phyloP scores from a whole-genome alignment of 2,888 invertebrate genomes.

The Electrophaes corylata region DNA sequence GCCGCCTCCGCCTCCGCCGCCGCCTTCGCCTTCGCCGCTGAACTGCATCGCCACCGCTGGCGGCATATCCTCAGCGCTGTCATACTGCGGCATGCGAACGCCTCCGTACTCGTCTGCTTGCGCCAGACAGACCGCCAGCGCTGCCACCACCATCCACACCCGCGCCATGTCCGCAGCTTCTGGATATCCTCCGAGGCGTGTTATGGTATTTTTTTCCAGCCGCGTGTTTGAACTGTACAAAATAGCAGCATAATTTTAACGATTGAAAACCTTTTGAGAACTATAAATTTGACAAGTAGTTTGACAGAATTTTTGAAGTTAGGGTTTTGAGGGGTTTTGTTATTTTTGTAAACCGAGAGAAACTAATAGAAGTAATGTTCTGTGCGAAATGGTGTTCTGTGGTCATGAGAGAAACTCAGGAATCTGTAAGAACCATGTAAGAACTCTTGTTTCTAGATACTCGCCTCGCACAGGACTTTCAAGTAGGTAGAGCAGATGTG shows the following conservation, averaged over 20 bases:
- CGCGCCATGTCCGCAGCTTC: constrained; percentile 21
- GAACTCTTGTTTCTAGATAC: no score
- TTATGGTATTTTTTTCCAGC: constrained; percentile 31
- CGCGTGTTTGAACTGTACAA: constrained; percentile 37
- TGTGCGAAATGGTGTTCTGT: no score
- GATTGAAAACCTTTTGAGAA: constrained; percentile 41
- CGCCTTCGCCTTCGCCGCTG: no score
- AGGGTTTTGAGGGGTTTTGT: no score
- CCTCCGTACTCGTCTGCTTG: constrained; percentile 62
- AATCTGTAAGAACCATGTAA: no score
- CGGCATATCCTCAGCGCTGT: constrained; percentile 52
- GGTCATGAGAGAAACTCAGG: no score
- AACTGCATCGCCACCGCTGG: constrained; percentile 38
- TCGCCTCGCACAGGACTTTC: no score
- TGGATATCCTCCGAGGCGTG: constrained; percentile 27
- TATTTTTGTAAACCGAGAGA: no score
- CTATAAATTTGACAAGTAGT: constrained; percentile 71
- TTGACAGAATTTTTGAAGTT: constrained; percentile 1
- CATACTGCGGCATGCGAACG: constrained; percentile 68
- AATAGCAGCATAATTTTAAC: constrained; percentile 57
- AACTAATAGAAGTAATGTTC: no score
- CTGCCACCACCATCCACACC: constrained; percentile 44
- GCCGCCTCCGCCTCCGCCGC: no score
- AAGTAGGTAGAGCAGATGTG: no score
- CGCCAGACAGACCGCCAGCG: constrained; percentile 48